These are phyloP conservation scores for Hapalemur alaotrensis DNA, from an alignment of 2,797 vertebrate genomes.

Conservation along the genomic window DNA sequence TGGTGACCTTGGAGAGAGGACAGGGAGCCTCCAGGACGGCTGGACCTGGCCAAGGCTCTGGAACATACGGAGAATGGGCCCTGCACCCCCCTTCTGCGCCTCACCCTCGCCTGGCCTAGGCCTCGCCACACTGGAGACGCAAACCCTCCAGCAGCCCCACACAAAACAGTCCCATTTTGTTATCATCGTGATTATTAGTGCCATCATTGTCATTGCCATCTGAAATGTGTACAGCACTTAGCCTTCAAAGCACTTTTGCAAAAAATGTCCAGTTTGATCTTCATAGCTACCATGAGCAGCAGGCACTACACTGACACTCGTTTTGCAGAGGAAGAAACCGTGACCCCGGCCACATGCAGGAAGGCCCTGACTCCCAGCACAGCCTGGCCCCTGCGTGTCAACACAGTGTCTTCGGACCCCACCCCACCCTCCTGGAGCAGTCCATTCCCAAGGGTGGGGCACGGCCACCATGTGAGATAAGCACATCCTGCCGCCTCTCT, in stretches of 20 bases:
- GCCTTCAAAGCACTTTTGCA: background rate
- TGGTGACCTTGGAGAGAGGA: constrained; percentile 79
- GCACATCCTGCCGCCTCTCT: background rate
- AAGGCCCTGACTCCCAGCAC: background rate
- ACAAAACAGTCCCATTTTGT: background rate
- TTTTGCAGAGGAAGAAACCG: background rate
- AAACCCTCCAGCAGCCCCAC: background rate
- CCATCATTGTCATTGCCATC: background rate
- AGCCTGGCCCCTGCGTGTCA: background rate
- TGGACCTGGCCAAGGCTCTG: background rate
- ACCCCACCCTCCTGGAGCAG: too few species aligned
- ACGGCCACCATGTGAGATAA: rapidly evolving
- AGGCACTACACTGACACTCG: background rate
- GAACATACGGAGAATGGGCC: background rate
- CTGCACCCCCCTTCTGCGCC: rapidly evolving
- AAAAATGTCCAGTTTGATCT: background rate
- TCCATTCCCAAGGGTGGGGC: background rate
- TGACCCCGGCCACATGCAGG: background rate
- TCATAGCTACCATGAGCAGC: background rate
- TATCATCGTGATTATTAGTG: background rate
- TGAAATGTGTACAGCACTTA: background rate
- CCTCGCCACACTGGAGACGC: rapidly evolving
- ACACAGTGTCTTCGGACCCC: rapidly evolving
- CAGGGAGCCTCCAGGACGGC: background rate
- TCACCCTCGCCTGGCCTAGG: background rate